Percentiles rank a stretch among this genome's conserved stretches.
These are phyloP conservation scores for Andricus grossulariae DNA, from an alignment of 1,140 invertebrate genomes.

Conservation along the genomic window DNA sequence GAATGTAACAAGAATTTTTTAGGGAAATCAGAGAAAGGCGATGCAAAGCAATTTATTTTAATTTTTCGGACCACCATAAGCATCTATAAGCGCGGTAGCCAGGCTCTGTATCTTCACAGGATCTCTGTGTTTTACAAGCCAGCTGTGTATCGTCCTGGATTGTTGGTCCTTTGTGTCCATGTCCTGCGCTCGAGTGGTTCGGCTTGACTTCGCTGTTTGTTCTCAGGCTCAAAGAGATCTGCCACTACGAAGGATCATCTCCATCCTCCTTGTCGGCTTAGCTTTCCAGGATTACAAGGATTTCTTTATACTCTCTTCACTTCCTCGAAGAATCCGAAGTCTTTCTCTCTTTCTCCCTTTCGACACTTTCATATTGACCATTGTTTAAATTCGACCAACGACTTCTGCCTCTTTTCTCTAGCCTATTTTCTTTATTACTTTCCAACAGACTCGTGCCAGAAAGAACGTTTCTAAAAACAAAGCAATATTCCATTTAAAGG, in stretches of 20 bases:
- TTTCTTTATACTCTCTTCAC: constrained; percentile 60
- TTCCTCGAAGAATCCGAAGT: constrained; percentile 33
- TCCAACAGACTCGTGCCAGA: background rate
- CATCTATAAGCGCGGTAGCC: constrained; percentile 54
- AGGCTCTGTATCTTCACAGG: constrained; percentile 68
- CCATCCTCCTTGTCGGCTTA: constrained; percentile 63
- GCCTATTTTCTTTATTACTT: background rate
- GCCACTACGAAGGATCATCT: constrained; percentile 55
- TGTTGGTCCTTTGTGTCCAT: constrained; percentile 67
- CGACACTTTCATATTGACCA: constrained; percentile 31
- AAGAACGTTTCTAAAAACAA: background rate
- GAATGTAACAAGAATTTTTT: constrained; percentile 33
- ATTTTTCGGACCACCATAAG: constrained; percentile 49
- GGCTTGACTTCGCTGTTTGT: constrained; percentile 66
- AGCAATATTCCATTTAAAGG: too few species aligned
- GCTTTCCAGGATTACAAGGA: constrained; percentile 64
- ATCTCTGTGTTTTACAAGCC: constrained; percentile 74
- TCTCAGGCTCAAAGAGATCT: constrained; percentile 52
- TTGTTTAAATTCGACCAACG: constrained; percentile 25
- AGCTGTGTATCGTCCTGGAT: constrained; percentile 70
- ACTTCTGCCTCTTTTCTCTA: constrained; percentile 11
- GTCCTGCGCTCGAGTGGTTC: constrained; percentile 54
- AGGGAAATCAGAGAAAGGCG: constrained; percentile 52
- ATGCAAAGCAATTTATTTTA: constrained; percentile 56
- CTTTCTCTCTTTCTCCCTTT: constrained; percentile 35